Conservation (phyloP, 2,113 vertebrate genomes). For the Pithys albifrons region DNA sequence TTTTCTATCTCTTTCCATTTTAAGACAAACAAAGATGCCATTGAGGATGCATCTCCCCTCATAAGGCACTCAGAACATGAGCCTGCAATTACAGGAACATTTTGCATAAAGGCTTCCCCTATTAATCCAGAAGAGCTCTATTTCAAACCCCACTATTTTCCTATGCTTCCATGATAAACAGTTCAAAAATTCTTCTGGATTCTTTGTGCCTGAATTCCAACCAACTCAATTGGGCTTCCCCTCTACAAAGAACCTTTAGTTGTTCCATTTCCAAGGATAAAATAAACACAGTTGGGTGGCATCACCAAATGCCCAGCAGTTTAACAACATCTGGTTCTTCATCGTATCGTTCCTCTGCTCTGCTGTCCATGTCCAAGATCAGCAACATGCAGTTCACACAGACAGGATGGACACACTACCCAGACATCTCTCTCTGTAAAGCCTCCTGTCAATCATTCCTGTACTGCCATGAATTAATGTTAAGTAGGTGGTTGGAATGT, state of each 20-base stretch:
- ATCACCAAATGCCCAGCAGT: neutral
- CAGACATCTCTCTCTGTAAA: neutral
- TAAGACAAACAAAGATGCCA: slow-evolving; percentile 31
- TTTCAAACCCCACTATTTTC: neutral
- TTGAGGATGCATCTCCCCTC: slow-evolving; percentile 17
- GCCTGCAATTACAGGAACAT: slow-evolving; percentile 35
- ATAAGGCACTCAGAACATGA: slow-evolving; percentile 47
- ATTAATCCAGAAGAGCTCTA: neutral
- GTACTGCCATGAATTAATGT: neutral
- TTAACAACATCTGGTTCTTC: neutral
- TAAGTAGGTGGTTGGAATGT: neutral
- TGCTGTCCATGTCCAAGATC: neutral
- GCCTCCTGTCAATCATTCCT: neutral
- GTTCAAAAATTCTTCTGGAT: neutral
- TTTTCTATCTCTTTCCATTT: slow-evolving; percentile 30
- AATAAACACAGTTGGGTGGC: neutral
- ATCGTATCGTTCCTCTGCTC: neutral
- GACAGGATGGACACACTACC: neutral
- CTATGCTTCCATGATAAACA: neutral
- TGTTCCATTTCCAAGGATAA: neutral
- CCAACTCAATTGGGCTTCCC: neutral
- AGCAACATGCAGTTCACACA: neutral
- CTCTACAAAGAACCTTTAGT: neutral
- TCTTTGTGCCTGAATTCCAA: neutral
- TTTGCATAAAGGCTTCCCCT: slow-evolving; percentile 9